Evolutionary conservation across 2,797 vertebrate genomes (phyloP).

Genomic region (Psittacula echo): DNA sequence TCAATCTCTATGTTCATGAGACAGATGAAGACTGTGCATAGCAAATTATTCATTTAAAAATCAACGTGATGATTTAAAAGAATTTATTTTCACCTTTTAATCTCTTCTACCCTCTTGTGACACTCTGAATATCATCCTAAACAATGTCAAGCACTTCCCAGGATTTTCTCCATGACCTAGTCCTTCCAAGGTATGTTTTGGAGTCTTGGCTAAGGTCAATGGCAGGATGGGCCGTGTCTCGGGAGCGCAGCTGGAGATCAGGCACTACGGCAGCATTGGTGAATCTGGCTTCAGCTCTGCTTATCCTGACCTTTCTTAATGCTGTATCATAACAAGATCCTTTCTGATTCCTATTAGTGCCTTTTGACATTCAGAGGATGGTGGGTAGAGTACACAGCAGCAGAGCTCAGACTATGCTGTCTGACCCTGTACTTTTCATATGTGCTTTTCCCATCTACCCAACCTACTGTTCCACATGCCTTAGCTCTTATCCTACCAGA

Average conservation of each 20-base stretch:
- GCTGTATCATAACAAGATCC: not conserved
- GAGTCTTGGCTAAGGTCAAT: not conserved
- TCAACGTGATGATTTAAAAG: not conserved
- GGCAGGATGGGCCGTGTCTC: rapidly evolving
- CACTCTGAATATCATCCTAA: not conserved
- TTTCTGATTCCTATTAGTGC: not conserved
- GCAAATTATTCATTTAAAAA: not conserved
- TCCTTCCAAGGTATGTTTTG: rapidly evolving
- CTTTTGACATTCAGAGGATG: not conserved
- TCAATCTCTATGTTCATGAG: not conserved
- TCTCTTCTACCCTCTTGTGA: not conserved
- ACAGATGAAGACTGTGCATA: not conserved
- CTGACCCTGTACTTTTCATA: not conserved
- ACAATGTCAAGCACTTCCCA: not conserved
- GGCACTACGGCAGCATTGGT: rapidly evolving
- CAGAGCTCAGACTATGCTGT: not conserved
- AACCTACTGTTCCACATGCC: not conserved
- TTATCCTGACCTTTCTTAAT: not conserved
- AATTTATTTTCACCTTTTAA: not conserved
- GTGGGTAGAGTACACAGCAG: not conserved
- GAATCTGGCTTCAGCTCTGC: not conserved
- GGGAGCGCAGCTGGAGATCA: not conserved
- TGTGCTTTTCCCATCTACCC: not conserved
- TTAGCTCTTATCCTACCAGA: not conserved
- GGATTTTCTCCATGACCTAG: not conserved